A percentile compares a stretch with the other conserved stretches of the same genome.
phyloP scores from a whole-genome alignment of 1,140 invertebrate species.

The Panagrolaimus sp. region DNA sequence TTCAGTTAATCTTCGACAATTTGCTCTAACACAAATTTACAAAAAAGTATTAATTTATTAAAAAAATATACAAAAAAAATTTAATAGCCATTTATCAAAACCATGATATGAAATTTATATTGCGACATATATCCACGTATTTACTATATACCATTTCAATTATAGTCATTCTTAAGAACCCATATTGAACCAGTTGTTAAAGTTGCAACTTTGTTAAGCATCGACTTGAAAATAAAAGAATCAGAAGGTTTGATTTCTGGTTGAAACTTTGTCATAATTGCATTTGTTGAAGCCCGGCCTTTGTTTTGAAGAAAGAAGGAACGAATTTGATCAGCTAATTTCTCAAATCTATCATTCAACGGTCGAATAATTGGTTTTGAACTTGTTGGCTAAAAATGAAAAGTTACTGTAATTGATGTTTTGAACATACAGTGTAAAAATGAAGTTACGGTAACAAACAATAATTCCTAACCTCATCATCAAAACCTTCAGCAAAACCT shows the following conservation, averaged over 20 bases:
- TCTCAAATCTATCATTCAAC: conserved; percentile 46
- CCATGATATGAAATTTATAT: neutral
- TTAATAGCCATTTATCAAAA: neutral
- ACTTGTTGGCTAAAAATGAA: neutral
- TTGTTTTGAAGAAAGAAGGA: conserved; percentile 40
- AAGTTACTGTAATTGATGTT: too few species aligned
- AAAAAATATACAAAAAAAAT: neutral
- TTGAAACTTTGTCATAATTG: conserved; percentile 47
- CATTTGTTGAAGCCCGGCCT: conserved; percentile 39
- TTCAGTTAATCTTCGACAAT: neutral
- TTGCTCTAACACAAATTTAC: neutral
- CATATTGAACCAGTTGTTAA: conserved; percentile 40
- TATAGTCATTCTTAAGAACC: conserved; percentile 36
- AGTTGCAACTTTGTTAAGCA: conserved; percentile 29
- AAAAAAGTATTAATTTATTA: neutral
- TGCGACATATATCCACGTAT: conserved; percentile 3
- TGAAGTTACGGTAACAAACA: too few species aligned
- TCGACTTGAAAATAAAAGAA: conserved; percentile 47
- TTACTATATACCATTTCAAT: conserved; percentile 17
- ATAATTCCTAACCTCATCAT: neutral
- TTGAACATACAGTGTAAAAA: too few species aligned
- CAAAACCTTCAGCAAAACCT: neutral
- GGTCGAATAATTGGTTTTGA: conserved; percentile 2
- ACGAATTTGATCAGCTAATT: conserved; percentile 47
- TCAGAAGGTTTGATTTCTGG: conserved; percentile 35